Base-by-base conservation (phyloP, 2,113 vertebrate genomes). In the Hippoglossus stenolepis region DNA sequence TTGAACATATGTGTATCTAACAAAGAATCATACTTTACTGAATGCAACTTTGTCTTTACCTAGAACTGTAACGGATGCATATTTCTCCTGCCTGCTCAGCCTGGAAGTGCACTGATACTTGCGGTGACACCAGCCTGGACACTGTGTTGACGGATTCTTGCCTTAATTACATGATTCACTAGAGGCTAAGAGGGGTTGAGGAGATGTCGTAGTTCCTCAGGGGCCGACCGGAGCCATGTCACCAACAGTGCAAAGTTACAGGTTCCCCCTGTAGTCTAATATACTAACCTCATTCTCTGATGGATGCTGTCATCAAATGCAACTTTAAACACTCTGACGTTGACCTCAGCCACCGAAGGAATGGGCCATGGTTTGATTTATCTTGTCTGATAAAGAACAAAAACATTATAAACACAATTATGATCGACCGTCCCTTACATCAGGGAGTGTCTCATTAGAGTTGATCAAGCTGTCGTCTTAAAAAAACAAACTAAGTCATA, bases 121-220 rank as follows among this genome's bases (percentile, higher is more conserved):
- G 43, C 57, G 24, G 53, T 85, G 77, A 85, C 79, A 79, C 61
- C 68, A 24, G 60, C 59, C 35, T 43, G 45, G 67, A 57, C 59
- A 23, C 43, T 8, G 67, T 65, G 88, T 40, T 86, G 91, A 92
- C 58, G 80, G 88, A 90, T 63, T 81, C 79, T 72, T 64, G 23
- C 40, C 61, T 90, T 93, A 93, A 90, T 91, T 90, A 93, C 90
- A 83, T 72, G 83, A 84, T 58, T 79, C 77, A 65, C 23, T 79
- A 59, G 54, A 65, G 3, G 75, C 75, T 75, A 65, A 63, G 12
- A 75, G 47, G 65, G 61, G 85, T 72, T 68, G 83, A 82, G 77
- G 79, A 75, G 74, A 70, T 62, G 77, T 64, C 62, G 79, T 31
- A n/a, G 63, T 81, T 77, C 75, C 82, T 86, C 61, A 26, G 38